These are phyloP conservation scores for Alcedo atthis DNA, from an alignment of 2,797 vertebrate genomes.

Conservation along the genomic window DNA sequence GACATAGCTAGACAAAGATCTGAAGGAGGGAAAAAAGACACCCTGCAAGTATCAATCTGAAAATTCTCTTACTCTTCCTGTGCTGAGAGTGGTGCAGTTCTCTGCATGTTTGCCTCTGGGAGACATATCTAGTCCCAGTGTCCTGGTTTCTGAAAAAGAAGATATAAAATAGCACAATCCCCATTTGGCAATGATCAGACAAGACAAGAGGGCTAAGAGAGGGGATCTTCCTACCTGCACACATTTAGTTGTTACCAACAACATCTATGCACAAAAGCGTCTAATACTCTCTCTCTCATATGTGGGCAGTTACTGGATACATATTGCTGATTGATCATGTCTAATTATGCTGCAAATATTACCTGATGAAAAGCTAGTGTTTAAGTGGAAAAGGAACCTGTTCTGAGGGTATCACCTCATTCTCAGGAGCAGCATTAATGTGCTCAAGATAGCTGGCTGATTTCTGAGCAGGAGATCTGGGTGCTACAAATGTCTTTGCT, in stretches of 20 bases:
- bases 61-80: not conserved
- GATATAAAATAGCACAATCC: not conserved
- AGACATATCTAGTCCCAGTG: rapidly evolving
- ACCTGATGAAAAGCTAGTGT: not conserved
- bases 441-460: not conserved
- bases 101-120: not conserved
- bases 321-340: not conserved
- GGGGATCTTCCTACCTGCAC: not conserved
- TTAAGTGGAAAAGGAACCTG: not conserved
- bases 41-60: not conserved
- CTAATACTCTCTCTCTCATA: not conserved
- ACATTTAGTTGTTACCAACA: not conserved
- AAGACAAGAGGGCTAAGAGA: not conserved
- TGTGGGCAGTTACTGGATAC: not conserved
- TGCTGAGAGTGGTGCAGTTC: not conserved
- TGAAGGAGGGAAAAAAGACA: not conserved
- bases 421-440: not conserved
- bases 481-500: not conserved
- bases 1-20: not conserved
- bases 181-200: not conserved
- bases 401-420: not conserved
- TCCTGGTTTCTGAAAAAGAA: not conserved
- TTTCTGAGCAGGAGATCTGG: not conserved
- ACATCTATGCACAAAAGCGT: not conserved
- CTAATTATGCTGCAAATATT: not conserved